Base-by-base conservation (phyloP, 30 jellyfish, hydroid and myxozoan genomes). In the Nemopilema nomurai region DNA sequence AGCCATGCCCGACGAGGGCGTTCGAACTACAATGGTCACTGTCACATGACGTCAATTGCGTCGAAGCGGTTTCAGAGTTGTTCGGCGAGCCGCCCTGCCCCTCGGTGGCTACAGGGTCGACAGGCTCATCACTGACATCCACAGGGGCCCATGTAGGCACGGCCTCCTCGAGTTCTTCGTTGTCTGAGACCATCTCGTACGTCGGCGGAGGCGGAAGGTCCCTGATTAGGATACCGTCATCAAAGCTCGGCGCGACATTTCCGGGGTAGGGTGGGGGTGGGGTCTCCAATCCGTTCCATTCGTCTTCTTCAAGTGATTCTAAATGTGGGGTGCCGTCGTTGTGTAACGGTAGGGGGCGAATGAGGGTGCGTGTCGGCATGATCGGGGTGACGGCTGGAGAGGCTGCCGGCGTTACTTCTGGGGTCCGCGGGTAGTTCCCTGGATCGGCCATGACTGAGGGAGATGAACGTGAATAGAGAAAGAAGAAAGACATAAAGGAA, bases 201-300 rank as follows among this genome's bases (percentile, higher is more conserved):
- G 71, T 75, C 4, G 93, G 93, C 7, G 93, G 93, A 0, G 93
- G 93, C 18, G 93, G 93, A 27, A 74, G 50, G 57, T 74, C 93
- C 8, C 64, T 77, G 51, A 79, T 79, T 4, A 70, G 67, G 0
- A 83, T 22, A 1, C 28, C 91, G 16, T 70, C 91, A 57, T 51
- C 80, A 24, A 28, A 69, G 20, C 79, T 16, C 66, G 33, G 57
- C n/a, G 19, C 81, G 20, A 22, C 77, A 70, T 29, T 53, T 21
- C 88, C 91, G n/a, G 96, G 91, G 52, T 79, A 79, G 0, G 95
- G 88, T 4, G 97, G 92, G 17, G 92, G 92, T 0, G 93, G 90
- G 1, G 89, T 82, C 22, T 31, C 84, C 28, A 84, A 70, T 51
- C 90, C 82, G 65, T 83, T 74, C 73, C 79, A 82, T 21, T 72